Conservation (phyloP, 2,113 vertebrate genomes). For the Haemorhous mexicanus region DNA sequence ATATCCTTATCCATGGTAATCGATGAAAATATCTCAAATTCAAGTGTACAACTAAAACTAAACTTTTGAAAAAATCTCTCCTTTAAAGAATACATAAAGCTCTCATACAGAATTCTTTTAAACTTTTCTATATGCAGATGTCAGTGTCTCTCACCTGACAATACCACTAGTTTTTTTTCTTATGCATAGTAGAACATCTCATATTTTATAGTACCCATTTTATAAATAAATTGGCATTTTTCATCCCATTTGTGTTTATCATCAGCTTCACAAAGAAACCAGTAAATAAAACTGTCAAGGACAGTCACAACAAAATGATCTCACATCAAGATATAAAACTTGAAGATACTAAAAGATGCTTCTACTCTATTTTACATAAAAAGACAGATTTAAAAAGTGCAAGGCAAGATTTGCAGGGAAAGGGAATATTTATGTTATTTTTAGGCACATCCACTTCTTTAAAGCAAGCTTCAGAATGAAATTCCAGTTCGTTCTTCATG, state of each 20-base stretch:
- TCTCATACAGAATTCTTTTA: slow-evolving; percentile 69
- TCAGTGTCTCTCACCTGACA: slow-evolving; percentile 57
- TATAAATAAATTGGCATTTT: slow-evolving; percentile 83
- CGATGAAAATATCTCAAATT: slow-evolving; percentile 75
- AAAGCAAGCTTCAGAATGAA: slow-evolving; percentile 81
- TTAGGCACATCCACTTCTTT: slow-evolving; percentile 82
- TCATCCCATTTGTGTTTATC: slow-evolving; percentile 68
- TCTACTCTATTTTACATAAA: slow-evolving; percentile 81
- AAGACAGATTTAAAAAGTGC: slow-evolving; percentile 86
- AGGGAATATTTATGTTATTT: slow-evolving; percentile 60
- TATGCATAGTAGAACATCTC: slow-evolving; percentile 75
- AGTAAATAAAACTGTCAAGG: slow-evolving; percentile 83
- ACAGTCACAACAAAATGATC: slow-evolving; percentile 78
- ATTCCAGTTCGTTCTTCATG: slow-evolving; percentile 83
- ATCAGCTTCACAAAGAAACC: slow-evolving; percentile 84
- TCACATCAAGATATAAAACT: slow-evolving; percentile 80
- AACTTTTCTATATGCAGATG: slow-evolving; percentile 52
- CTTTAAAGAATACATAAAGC: slow-evolving; percentile 73
- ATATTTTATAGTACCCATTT: slow-evolving; percentile 73
- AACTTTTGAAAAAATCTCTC: slow-evolving; percentile 66
- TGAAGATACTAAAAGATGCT: slow-evolving; percentile 75
- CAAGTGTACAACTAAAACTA: slow-evolving; percentile 74
- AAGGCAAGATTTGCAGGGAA: slow-evolving; percentile 80
- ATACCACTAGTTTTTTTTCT: slow-evolving; percentile 49
- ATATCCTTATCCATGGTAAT: slow-evolving; percentile 71